Evolutionary conservation across 2,888 invertebrate species (phyloP).

Genomic region (Rotaria magnacalcarata): DNA sequence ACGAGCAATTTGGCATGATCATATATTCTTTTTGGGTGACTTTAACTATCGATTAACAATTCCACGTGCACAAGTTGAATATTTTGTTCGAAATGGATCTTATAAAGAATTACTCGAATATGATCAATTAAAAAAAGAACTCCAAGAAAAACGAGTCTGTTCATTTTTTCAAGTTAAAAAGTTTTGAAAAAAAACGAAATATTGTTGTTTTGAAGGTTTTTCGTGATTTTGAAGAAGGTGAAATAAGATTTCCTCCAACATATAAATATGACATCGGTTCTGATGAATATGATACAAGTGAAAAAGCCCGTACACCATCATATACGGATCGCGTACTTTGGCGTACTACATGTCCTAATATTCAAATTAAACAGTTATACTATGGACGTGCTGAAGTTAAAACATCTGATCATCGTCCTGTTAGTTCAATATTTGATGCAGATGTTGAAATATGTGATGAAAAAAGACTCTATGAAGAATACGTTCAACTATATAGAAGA

Average conservation of each 20-base stretch:
- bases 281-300: conserved; percentile 97
- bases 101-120: conserved; percentile 72
- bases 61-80: conserved; percentile 85
- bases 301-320: conserved; percentile 90
- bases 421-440: not conserved
- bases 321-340: conserved; percentile 97
- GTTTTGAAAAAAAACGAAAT: conserved; percentile 48
- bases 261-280: conserved; percentile 98
- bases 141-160: conserved; percentile 68
- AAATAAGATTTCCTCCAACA: conserved; percentile 84
- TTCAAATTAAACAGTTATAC: not conserved
- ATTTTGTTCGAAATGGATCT: conserved; percentile 72
- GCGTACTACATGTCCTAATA: conserved; percentile 54
- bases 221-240: conserved; percentile 84
- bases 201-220: conserved; percentile 66
- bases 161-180: conserved; percentile 63
- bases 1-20: conserved; percentile 69
- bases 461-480: not conserved
- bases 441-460: conserved; percentile 19
- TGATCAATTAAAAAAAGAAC: conserved; percentile 74
- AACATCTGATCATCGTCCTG: conserved; percentile 43
- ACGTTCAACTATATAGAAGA: not conserved
- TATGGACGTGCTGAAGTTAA: conserved; percentile 45
- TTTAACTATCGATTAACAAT: conserved; percentile 96
- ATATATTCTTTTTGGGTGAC: conserved; percentile 98